Evolutionary conservation across 1,140 invertebrate species (phyloP), one percentile per base, ranked within the genome.

Genomic region (Uloborus diversus): DNA sequence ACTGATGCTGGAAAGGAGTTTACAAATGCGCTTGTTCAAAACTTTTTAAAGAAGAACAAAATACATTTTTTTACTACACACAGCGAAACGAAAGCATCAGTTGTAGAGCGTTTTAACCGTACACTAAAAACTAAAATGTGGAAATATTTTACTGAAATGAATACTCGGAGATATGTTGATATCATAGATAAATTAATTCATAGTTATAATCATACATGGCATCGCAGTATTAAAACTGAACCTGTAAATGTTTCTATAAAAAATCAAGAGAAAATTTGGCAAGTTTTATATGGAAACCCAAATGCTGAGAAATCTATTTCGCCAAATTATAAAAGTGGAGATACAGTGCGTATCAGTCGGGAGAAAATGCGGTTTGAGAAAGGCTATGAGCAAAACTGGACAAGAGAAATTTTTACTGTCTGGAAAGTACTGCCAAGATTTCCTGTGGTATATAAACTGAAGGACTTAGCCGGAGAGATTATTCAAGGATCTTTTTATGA

Each of bases 41-140:
- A 59, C 20, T 61, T 86, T 47, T 81, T 87, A 82, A 80, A 82
- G 68, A 25, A 64, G 85, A 33, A 84, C 84, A 80, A 83, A 28
- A 86, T 89, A 49, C 85, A 87, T 80, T 83, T 87, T 80, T 89
- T 87, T 82, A 86, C 82, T 4, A 87, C 86, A 32, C 87, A 84
- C 83, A 85, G 83, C 62, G 82, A 82, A 42, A 84, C 85, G 53
- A 90, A 89, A 85, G 87, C 87, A 20, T 84, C 85, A n/a, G 84
- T 88, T 61, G 85, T 86, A 53, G 88, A 88, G 84, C 64, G 88
- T 65, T 87, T 88, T 66, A 88, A 87, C 83, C 79, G 86, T 79
- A 89, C 87, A 30, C 71, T 89, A 59, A 89, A 88, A 85, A 81
- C 69, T 20, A 86, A 84, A 81, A 85, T 89, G 80, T 89, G 83